These are phyloP conservation scores for Dallia pectoralis DNA, from an alignment of 2,797 vertebrate genomes.

Conservation along the genomic window DNA sequence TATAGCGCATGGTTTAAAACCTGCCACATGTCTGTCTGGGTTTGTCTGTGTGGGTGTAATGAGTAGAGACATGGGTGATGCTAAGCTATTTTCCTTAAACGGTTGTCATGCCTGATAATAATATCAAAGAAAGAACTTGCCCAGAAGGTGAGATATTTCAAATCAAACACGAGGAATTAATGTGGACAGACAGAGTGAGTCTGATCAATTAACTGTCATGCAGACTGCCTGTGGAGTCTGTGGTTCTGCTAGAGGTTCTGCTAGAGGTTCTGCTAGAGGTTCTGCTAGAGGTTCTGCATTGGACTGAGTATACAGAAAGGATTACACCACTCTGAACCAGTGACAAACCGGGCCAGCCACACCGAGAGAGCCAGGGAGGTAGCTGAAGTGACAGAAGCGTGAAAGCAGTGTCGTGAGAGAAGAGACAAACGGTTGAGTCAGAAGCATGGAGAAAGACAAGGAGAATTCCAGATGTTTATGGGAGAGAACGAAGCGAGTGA, in stretches of 20 bases:
- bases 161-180: no score
- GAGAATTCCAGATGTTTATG: neutral
- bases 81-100: neutral
- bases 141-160: no score
- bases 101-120: no score
- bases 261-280: no score
- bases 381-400: constrained; percentile 5
- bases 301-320: constrained; percentile 20
- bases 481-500: neutral
- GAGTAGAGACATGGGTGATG: neutral
- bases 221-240: no score
- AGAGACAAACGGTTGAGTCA: neutral
- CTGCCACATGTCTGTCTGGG: no score
- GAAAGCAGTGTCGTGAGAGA: neutral
- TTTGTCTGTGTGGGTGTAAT: neutral
- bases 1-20: neutral
- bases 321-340: neutral
- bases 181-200: no score
- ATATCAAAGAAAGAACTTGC: neutral
- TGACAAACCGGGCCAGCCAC: constrained; percentile 43
- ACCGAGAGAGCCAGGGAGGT: constrained; percentile 2
- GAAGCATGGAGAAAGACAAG: neutral
- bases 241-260: no score
- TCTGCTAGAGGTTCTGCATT: neutral
- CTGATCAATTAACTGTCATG: no score